phyloP scores from a whole-genome alignment of 2,888 invertebrate species.

The Dasypogon diadema region DNA sequence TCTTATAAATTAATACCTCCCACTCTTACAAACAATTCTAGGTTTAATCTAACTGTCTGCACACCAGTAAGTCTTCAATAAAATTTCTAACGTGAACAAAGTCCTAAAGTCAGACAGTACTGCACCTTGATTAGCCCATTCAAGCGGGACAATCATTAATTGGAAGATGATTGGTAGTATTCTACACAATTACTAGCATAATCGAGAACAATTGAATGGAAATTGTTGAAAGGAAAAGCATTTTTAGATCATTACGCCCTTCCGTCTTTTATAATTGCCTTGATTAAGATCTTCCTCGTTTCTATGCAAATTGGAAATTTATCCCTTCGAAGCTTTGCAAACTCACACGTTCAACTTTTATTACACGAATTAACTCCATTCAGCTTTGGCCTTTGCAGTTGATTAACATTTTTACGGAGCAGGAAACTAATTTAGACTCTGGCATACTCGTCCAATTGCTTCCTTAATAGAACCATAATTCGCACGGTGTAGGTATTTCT shows the following conservation, averaged over 20 bases:
- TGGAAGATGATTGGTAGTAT: no score
- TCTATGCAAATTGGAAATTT: background rate
- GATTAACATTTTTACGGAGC: background rate
- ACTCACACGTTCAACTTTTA: background rate
- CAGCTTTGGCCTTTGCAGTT: background rate
- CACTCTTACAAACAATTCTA: no score
- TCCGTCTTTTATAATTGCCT: constrained; percentile 19
- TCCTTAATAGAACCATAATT: constrained; percentile 28
- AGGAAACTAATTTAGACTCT: constrained; percentile 14
- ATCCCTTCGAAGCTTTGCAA: background rate
- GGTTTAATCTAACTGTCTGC: no score
- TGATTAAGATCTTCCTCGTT: background rate
- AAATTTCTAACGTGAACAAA: no score
- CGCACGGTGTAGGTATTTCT: background rate
- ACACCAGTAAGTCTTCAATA: no score
- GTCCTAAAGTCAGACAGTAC: no score
- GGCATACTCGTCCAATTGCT: constrained; percentile 19
- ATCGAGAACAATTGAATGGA: background rate
- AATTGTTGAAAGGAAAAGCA: background rate
- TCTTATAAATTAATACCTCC: no score
- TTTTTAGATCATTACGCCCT: background rate
- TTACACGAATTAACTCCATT: background rate
- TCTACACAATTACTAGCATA: background rate
- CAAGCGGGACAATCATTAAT: no score
- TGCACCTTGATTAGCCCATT: no score